Conservation (phyloP, 2,113 vertebrate genomes). For the Noctilio leporinus region DNA sequence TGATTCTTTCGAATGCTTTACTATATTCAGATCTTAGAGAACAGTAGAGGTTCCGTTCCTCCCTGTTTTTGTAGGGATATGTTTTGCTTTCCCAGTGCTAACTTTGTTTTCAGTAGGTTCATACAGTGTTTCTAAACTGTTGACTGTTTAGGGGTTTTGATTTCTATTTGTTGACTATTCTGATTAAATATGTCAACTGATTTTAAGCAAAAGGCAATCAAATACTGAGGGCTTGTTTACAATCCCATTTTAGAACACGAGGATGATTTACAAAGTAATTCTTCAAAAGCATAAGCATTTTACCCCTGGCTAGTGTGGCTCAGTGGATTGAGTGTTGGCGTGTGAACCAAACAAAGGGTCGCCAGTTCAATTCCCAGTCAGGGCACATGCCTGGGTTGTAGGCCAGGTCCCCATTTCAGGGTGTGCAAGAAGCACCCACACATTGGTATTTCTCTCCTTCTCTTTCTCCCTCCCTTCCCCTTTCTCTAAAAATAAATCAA, state of each 20-base stretch:
- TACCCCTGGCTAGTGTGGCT: too few species aligned
- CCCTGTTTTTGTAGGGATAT: not conserved
- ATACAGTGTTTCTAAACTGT: not conserved
- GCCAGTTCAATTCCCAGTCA: too few species aligned
- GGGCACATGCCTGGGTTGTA: too few species aligned
- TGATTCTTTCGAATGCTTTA: not conserved
- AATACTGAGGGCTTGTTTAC: not conserved
- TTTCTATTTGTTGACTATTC: not conserved
- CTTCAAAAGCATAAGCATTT: not conserved
- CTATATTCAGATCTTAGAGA: not conserved
- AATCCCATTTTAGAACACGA: not conserved
- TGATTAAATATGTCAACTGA: not conserved
- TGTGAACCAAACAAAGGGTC: too few species aligned
- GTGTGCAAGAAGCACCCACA: too few species aligned
- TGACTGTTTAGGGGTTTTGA: not conserved
- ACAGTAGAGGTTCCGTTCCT: not conserved
- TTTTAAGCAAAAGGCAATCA: not conserved
- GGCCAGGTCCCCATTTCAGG: too few species aligned
- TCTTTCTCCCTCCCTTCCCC: too few species aligned
- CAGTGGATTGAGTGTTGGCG: too few species aligned
- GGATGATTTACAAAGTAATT: not conserved
- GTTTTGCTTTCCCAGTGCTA: not conserved
- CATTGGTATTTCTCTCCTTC: too few species aligned
- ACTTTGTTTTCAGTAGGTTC: not conserved
- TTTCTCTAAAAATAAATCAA: too few species aligned